Percentiles rank a stretch among this genome's conserved stretches.
These are phyloP conservation scores for Pimephales promelas DNA, from an alignment of 2,113 vertebrate species.

Conservation along the genomic window DNA sequence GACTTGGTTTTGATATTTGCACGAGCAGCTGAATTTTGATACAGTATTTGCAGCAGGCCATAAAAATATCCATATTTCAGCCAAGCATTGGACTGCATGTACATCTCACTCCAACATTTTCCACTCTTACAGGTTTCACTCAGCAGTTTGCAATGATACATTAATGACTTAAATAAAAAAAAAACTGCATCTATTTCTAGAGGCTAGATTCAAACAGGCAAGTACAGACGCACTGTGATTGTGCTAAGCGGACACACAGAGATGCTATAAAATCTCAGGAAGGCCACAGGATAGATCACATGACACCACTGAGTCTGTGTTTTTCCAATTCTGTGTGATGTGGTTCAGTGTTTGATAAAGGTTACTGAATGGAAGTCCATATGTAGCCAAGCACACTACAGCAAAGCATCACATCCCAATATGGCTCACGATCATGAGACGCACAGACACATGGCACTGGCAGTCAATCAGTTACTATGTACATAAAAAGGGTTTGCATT, in stretches of 20 bases:
- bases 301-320: constrained; percentile 15
- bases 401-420: constrained; percentile 23
- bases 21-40: constrained; percentile 10
- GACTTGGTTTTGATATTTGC: not conserved
- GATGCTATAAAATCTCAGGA: constrained; percentile 20
- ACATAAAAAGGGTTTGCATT: constrained; percentile 1
- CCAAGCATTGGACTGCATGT: not conserved
- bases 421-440: not conserved
- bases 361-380: constrained; percentile 6
- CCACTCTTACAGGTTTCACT: not conserved
- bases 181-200: constrained; percentile 6
- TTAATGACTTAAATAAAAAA: not conserved
- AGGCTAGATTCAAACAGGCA: constrained; percentile 2
- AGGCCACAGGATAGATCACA: constrained; percentile 24
- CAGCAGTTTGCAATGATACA: constrained; percentile 9
- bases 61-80: not conserved
- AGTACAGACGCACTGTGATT: not conserved
- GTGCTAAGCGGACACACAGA: not conserved
- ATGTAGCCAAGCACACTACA: constrained; percentile 32
- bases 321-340: not conserved
- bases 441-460: not conserved
- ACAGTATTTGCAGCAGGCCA: not conserved
- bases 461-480: not conserved
- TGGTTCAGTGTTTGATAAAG: constrained; percentile 6
- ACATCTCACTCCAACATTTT: not conserved